Base-by-base conservation (phyloP, 2,113 vertebrate species). In the Antechinus flavipes region DNA sequence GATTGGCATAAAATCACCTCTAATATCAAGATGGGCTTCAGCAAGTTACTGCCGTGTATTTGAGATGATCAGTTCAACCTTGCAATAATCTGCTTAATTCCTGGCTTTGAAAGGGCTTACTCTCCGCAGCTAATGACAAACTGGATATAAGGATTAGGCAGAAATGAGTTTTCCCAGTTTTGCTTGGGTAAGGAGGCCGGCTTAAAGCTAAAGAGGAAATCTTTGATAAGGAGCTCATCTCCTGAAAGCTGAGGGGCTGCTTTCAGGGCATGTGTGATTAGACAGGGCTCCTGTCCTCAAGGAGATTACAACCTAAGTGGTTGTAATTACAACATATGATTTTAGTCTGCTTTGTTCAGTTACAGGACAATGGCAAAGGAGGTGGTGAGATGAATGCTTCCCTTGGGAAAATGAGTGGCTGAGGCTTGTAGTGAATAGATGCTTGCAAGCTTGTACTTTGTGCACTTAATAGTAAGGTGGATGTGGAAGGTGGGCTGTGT, bases 1-100 rank as follows among this genome's bases (percentile, higher is more conserved):
- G n/a, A 76, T 35, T 68, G 89, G 90, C 91, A 50, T 93, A 91
- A 93, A 92, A 61, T 5, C 55, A 42, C 98, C 97, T 97, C n/a
- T 97, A 97, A 95, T 98, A 98, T 98, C 97, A 98, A 95, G 98
- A 97, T 92, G 95, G 94, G 94, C 96, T 97, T 95, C 95, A 95
- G 93, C 91, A 97, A 94, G 92, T 93, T 96, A 95, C 94, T 97
- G 95, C 97, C 94, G 96, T 95, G 89, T 61, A 56, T 93, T 97
- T 95, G 95, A 93, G 91, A 97, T 89, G 92, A 92, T 94, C 97
- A 96, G 89, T 97, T 98, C 35, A 2, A 95, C 47, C 95, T 56
- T 30, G 76, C 55, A 92, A 93, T 47, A 55, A 49, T 90, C 9
- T 47, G 54, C 53, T 91, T 94, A 92, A 92, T 94, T 95, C 58